Evolutionary conservation across 2,797 vertebrate species (phyloP).

Genomic region (Halcyon smyrnensis): DNA sequence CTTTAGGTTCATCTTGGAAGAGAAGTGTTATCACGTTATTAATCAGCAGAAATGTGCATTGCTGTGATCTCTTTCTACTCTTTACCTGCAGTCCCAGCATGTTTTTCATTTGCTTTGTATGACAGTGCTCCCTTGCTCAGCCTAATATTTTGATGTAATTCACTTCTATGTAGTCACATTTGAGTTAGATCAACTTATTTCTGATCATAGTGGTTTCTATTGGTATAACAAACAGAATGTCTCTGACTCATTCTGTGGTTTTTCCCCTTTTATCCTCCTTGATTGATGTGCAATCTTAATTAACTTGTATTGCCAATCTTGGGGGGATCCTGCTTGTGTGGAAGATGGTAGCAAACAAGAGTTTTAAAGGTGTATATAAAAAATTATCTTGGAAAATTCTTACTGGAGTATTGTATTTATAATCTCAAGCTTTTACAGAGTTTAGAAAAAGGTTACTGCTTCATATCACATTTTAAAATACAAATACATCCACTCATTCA

Average conservation of each 20-base stretch:
- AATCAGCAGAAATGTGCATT: neutral
- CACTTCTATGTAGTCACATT: neutral
- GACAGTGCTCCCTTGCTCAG: neutral
- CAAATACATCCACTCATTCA: neutral
- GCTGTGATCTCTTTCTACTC: neutral
- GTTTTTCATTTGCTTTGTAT: neutral
- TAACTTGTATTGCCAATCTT: neutral
- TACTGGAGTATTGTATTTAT: neutral
- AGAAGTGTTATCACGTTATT: neutral
- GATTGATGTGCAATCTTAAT: neutral
- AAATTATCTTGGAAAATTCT: slow-evolving; percentile 5
- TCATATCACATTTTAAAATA: neutral
- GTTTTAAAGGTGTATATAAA: neutral
- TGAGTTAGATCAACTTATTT: neutral
- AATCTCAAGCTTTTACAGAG: neutral
- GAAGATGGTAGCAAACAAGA: neutral
- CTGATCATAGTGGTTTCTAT: neutral
- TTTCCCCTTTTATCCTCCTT: neutral
- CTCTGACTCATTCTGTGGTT: neutral
- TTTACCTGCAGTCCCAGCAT: neutral
- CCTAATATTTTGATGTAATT: neutral
- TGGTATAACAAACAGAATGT: neutral
- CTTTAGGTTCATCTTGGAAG: neutral
- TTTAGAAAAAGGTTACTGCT: neutral
- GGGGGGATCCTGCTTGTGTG: neutral